A percentile compares a stretch with the other conserved stretches of the same genome.
phyloP scores from a whole-genome alignment of 2,888 invertebrate genomes.

The Plagodis pulveraria region DNA sequence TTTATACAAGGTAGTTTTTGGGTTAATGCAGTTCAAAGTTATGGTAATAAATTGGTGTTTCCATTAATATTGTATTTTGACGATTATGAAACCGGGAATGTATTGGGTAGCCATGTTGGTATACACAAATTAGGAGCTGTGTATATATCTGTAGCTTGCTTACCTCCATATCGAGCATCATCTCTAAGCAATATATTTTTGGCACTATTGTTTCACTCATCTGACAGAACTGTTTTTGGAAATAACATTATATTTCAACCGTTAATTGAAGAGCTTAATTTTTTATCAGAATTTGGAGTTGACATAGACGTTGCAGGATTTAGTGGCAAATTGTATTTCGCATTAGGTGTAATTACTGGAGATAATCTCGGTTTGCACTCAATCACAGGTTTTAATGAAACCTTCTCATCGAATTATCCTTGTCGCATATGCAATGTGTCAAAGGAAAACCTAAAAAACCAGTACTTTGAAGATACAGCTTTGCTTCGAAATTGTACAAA shows the following conservation, averaged over 20 bases:
- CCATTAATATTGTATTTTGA: background rate
- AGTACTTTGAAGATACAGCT: background rate
- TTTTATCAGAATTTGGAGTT: background rate
- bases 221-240: background rate
- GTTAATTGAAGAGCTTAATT: background rate
- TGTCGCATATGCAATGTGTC: constrained; percentile 1
- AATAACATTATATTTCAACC: background rate
- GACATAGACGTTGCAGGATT: background rate
- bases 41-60: too few relatives aligned
- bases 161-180: background rate
- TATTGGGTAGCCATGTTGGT: background rate
- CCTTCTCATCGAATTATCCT: constrained; percentile 4
- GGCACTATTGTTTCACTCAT: background rate
- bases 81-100: background rate
- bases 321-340: background rate
- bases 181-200: background rate
- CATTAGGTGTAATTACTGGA: background rate
- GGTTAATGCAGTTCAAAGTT: too few relatives aligned
- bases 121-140: constrained; percentile 2
- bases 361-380: constrained; percentile 9
- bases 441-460: background rate
- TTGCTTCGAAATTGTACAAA: background rate
- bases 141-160: background rate
- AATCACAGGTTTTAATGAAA: constrained; percentile 1
- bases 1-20: background rate